Base-by-base conservation (phyloP, 1,140 invertebrate species). In the Saccostrea cuccullata region DNA sequence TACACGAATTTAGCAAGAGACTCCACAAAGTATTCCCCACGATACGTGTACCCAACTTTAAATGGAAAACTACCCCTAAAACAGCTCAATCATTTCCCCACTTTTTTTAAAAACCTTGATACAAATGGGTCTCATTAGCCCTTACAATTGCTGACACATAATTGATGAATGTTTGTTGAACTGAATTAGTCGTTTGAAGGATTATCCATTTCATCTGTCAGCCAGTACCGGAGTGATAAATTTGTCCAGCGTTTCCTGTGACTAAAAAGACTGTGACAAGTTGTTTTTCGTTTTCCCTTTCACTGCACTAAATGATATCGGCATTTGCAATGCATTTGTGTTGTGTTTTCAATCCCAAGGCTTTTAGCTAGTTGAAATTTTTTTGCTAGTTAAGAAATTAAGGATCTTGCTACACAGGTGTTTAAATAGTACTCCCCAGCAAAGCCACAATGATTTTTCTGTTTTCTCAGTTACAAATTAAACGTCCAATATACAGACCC, bases 181-280 rank as follows among this genome's bases (percentile, higher is more conserved):
- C 26, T 77, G 70, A 77, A 77, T 77, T 77, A 13, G 70, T 36
- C 70, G 70, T 30, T 77, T 77, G 70, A 36, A 26, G 70, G 26
- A 77, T 77, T 77, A 77, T 77, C 70, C 70, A 77, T 77, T 77
- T 36, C 70, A 77, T 77, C 70, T 77, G 70, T 77, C 70, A 77
- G 15, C 26, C 4, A 36, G 70, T 77, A 77, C 11, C 30, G 2
- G 58, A 17, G 70, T 36, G 70, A 77, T 77, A 77, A 30, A 77
- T 77, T 77, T 77, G 70, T 77, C 30, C 70, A 77, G 11, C 5
- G 70, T 77, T 77, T 77, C 70, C 70, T 77, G 70, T 17, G 26
- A 11, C 70, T 77, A 77, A 77, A 17, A 77, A 26, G 70, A 26
- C 30, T 36, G 4, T 36, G 70, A 77, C 70, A 77, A 30, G 30